Conservation (phyloP, 2,113 vertebrate species). For the Prochilodus magdalenae region DNA sequence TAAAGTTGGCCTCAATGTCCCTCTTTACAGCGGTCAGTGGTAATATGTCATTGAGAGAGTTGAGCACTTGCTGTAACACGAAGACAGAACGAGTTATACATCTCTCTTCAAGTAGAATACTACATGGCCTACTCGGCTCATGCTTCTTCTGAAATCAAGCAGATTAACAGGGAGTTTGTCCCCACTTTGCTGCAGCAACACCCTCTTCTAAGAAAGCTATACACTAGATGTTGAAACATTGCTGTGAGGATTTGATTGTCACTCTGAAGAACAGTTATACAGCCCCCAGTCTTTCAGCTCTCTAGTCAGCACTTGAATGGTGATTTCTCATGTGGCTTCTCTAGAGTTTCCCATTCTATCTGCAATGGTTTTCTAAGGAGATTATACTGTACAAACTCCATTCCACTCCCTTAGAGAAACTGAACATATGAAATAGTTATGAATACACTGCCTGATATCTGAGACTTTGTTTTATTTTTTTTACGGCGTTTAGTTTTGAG, state of each 20-base stretch:
- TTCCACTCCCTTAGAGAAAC: no score
- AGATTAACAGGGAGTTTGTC: background rate
- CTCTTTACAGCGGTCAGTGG: slow-evolving; percentile 74
- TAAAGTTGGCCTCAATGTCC: slow-evolving; percentile 83
- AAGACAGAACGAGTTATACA: background rate
- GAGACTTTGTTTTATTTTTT: no score
- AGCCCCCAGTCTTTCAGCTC: no score
- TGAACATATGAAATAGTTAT: no score
- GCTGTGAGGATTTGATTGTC: background rate
- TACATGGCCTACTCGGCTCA: background rate
- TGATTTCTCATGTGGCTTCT: no score
- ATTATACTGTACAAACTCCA: no score
- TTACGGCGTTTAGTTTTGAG: no score
- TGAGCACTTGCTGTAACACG: slow-evolving; percentile 76
- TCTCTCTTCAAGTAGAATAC: background rate
- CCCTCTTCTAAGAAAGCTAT: background rate
- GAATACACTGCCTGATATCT: no score
- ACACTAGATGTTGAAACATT: background rate
- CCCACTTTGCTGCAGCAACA: background rate
- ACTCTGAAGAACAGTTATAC: no score
- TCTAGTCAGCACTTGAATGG: no score
- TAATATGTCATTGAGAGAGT: slow-evolving; percentile 75
- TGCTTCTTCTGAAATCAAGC: background rate
- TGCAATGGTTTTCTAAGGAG: no score
- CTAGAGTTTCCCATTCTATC: no score